These are phyloP conservation scores for Calephelis nemesis DNA, from an alignment of 1,140 invertebrate species.

Conservation along the genomic window DNA sequence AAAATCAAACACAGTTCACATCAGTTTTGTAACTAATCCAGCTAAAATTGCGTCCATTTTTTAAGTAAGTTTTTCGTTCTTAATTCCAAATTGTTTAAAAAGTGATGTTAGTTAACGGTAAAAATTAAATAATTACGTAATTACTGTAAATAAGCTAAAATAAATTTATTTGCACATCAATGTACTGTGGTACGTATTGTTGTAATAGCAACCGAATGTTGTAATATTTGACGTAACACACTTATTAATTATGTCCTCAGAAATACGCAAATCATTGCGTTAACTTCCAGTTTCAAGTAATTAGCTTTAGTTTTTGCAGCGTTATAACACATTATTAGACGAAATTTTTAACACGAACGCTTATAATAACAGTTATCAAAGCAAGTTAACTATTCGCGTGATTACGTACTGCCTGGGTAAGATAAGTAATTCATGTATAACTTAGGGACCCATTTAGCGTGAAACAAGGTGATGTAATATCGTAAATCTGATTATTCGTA, in stretches of 20 bases:
- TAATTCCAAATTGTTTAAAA: too few relatives aligned
- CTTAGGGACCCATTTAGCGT: conserved; percentile 44
- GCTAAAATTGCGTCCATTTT: too few relatives aligned
- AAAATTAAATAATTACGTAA: too few relatives aligned
- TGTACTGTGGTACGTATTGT: too few relatives aligned
- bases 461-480: conserved; percentile 48
- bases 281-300: conserved; percentile 10
- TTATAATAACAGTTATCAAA: conserved; percentile 31
- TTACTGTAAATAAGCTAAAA: too few relatives aligned
- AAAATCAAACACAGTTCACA: too few relatives aligned
- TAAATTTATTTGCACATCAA: too few relatives aligned
- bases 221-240: too few relatives aligned
- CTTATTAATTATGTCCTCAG: background rate
- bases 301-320: conserved; percentile 23
- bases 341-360: conserved; percentile 24
- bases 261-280: conserved; percentile 1
- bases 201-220: too few relatives aligned
- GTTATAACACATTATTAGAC: conserved; percentile 28
- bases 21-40: too few relatives aligned
- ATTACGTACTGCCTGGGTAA: conserved; percentile 43
- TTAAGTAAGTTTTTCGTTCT: too few relatives aligned
- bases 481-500: conserved; percentile 46
- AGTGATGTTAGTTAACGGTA: too few relatives aligned
- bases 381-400: conserved; percentile 41
- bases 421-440: conserved; percentile 35